These are phyloP conservation scores for Aphaenogaster floridana DNA, from an alignment of 1,140 invertebrate species.

Conservation along the genomic window DNA sequence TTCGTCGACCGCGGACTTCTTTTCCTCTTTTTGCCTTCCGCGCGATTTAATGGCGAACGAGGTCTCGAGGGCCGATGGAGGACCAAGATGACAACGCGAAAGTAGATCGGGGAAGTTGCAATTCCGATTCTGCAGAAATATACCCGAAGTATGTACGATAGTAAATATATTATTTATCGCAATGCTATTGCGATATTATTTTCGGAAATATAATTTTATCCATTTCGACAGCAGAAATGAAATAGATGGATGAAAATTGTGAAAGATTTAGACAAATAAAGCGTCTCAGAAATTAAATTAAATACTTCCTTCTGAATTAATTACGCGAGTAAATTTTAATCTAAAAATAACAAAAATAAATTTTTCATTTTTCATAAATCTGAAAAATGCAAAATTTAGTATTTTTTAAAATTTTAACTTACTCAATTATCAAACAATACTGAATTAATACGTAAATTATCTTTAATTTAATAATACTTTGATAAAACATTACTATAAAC, in stretches of 20 bases:
- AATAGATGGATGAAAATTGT: not conserved
- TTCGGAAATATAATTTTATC: not conserved
- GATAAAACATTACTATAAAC: not conserved
- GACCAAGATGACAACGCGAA: not conserved
- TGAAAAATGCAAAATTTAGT: not conserved
- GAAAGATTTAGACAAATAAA: not conserved
- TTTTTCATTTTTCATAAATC: not conserved
- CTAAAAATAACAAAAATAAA: not conserved
- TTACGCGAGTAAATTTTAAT: not conserved
- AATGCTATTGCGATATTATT: not conserved
- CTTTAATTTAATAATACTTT: not conserved
- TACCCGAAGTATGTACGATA: not conserved
- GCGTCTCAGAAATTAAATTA: not conserved
- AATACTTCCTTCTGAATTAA: not conserved
- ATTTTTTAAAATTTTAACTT: not conserved
- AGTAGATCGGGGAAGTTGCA: constrained; percentile 12
- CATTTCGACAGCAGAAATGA: not conserved
- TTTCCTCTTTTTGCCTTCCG: constrained; percentile 43
- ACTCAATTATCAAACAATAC: not conserved
- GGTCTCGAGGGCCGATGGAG: not conserved
- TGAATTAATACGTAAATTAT: not conserved
- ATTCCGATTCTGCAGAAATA: not conserved
- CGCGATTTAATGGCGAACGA: constrained; percentile 28
- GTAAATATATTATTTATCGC: not conserved
- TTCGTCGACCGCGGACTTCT: constrained; percentile 48